phyloP scores from a whole-genome alignment of 2,113 vertebrate species.

The Paradoxurus hermaphroditus region DNA sequence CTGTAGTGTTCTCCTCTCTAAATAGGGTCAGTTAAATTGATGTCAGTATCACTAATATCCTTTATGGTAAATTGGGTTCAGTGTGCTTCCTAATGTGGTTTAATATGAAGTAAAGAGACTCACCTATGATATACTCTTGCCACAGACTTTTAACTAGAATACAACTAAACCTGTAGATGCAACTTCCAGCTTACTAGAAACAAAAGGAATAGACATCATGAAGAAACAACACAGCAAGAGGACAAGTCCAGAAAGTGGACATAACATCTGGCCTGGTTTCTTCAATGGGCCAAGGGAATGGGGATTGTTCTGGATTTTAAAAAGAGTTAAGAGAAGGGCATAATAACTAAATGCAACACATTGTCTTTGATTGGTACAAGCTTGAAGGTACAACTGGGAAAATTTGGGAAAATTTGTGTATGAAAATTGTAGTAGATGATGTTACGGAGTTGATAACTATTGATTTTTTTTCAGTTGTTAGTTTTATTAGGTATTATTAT shows the following conservation, averaged over 20 bases:
- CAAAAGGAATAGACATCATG: neutral
- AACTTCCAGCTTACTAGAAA: neutral
- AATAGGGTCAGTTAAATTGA: neutral
- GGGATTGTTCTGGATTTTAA: neutral
- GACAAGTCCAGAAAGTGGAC: neutral
- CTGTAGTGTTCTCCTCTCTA: neutral
- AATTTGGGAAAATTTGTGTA: neutral
- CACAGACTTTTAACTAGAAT: neutral
- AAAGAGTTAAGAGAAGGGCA: neutral
- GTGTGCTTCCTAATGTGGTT: neutral
- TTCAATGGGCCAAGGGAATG: neutral
- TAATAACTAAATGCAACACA: neutral
- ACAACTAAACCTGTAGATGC: neutral
- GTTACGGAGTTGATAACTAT: neutral
- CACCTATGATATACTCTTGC: neutral
- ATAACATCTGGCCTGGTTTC: neutral
- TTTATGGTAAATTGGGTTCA: neutral
- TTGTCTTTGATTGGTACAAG: neutral
- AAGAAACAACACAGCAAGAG: neutral
- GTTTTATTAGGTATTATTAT: neutral
- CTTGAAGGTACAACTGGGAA: neutral
- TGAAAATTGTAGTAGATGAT: neutral
- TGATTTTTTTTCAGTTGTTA: neutral
- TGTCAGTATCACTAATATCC: neutral
- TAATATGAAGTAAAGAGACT: neutral